phyloP scores from a whole-genome alignment of 2,113 vertebrate species.

The Callocephalon fimbriatum region DNA sequence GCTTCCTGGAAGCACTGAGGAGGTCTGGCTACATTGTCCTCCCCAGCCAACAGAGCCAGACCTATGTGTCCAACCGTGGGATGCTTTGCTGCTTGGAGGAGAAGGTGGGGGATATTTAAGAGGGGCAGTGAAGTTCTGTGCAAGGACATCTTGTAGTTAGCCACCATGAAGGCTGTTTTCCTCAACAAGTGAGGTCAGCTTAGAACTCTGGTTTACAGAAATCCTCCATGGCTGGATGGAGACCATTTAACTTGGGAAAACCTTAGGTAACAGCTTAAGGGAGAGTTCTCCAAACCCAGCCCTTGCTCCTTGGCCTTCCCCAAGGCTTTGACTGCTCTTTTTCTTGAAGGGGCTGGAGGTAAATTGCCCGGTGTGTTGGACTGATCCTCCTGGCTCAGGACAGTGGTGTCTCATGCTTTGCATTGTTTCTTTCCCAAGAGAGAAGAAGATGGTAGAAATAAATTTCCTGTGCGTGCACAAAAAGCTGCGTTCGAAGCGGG shows the following conservation, averaged over 20 bases:
- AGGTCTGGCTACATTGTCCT: neutral
- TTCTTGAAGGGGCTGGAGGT: neutral
- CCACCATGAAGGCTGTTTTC: neutral
- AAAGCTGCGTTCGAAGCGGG: constrained; percentile 96
- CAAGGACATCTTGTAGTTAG: neutral
- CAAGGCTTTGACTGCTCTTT: neutral
- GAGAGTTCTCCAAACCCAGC: neutral
- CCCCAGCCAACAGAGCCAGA: neutral
- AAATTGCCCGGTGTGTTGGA: neutral
- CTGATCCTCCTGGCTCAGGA: neutral
- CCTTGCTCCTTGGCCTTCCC: neutral
- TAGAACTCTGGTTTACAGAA: neutral
- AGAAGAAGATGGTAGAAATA: constrained; percentile 99
- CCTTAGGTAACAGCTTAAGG: neutral
- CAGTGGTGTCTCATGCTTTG: neutral
- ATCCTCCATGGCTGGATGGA: neutral
- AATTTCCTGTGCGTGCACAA: constrained; percentile 99
- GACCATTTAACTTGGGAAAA: neutral
- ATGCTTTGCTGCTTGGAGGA: neutral
- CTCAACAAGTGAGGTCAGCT: rapidly evolving
- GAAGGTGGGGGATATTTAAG: neutral
- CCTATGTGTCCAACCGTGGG: rapidly evolving
- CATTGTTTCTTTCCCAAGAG: constrained; percentile 73
- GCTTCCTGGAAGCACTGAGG: neutral
- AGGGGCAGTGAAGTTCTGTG: neutral